Evolutionary conservation across 2,113 vertebrate species (phyloP).

Genomic region (Pluvialis apricaria): DNA sequence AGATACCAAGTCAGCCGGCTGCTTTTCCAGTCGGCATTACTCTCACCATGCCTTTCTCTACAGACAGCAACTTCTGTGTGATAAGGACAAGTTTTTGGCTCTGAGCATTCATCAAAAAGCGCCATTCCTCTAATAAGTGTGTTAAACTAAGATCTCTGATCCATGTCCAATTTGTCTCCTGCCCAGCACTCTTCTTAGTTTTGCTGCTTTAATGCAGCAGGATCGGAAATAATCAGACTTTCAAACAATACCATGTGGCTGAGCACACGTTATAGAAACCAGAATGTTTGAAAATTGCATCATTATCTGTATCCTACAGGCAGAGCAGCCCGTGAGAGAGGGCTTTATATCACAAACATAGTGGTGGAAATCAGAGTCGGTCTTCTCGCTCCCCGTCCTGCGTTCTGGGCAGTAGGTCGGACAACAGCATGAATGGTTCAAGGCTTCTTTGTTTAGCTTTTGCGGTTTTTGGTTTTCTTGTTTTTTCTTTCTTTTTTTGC

Average conservation of each 20-base stretch:
- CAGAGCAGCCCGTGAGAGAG: background rate
- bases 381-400: background rate
- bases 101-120: background rate
- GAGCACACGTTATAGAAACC: background rate
- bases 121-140: background rate
- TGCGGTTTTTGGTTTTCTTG: rapidly evolving
- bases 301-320: background rate
- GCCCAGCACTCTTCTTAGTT: background rate
- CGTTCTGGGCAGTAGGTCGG: background rate
- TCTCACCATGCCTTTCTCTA: background rate
- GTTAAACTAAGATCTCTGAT: background rate
- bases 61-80: background rate
- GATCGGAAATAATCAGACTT: background rate
- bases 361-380: background rate
- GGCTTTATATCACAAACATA: background rate
- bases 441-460: background rate
- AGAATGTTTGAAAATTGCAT: background rate
- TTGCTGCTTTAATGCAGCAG: background rate
- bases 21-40: background rate
- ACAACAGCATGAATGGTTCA: background rate
- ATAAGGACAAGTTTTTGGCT: background rate
- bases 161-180: background rate
- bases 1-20: background rate
- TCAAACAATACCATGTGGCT: background rate
- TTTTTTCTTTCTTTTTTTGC: background rate